These are phyloP conservation scores for Numida meleagris DNA, from an alignment of 2,113 vertebrate genomes.

Conservation along the genomic window DNA sequence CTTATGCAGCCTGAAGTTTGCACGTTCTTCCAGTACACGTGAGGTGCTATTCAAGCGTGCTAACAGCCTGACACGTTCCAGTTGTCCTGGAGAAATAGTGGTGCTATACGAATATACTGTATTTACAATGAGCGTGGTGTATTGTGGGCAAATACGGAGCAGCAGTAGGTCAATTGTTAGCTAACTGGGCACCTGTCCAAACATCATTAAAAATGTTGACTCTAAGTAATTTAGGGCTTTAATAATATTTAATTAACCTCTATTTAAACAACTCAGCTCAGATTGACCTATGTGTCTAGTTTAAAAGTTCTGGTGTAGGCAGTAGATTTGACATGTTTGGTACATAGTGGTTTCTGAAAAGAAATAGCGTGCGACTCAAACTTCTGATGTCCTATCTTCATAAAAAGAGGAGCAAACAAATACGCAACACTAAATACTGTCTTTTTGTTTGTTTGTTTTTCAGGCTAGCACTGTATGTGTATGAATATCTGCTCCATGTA, in stretches of 20 bases:
- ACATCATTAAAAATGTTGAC: slow-evolving; percentile 71
- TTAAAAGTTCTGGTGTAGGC: slow-evolving; percentile 42
- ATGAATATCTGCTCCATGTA: slow-evolving; percentile 98
- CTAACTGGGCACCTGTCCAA: slow-evolving; percentile 62
- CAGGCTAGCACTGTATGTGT: slow-evolving; percentile 98
- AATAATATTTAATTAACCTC: slow-evolving; percentile 69
- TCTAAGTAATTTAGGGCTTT: slow-evolving; percentile 65
- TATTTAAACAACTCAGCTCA: slow-evolving; percentile 66
- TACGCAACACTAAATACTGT: slow-evolving; percentile 1
- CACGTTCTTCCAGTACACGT: neutral
- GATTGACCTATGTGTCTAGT: slow-evolving; percentile 41
- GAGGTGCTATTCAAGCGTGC: neutral
- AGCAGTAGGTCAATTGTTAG: slow-evolving; percentile 59
- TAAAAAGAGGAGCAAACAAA: neutral
- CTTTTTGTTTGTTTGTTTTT: slow-evolving; percentile 66
- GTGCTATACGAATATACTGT: neutral
- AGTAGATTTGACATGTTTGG: neutral
- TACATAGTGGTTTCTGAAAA: neutral
- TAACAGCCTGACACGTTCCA: neutral
- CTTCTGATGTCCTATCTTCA: neutral
- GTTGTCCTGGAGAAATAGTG: neutral
- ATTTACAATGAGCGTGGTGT: slow-evolving; percentile 33
- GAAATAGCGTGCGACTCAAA: neutral
- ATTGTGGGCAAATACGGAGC: slow-evolving; percentile 45
- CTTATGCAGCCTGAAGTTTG: neutral